phyloP scores from a whole-genome alignment of 2,888 invertebrate species.

The Schizotus pectinicornis region DNA sequence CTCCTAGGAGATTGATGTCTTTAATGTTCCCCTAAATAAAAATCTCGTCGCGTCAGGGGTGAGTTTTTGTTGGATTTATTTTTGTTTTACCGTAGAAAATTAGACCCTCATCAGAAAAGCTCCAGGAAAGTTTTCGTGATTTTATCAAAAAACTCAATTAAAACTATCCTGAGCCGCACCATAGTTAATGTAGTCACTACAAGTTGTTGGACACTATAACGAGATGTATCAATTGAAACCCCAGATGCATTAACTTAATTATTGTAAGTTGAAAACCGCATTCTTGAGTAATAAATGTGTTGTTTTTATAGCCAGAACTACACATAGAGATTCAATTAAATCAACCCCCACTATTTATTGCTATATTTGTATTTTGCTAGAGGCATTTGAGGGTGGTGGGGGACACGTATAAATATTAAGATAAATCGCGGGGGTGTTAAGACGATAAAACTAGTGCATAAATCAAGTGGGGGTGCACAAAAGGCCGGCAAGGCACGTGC shows the following conservation, averaged over 20 bases:
- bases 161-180: not conserved
- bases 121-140: not conserved
- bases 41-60: no score
- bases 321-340: no score
- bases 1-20: conserved; percentile 5
- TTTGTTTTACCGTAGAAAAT: no score
- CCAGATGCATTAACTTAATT: no score
- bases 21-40: not conserved
- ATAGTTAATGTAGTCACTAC: not conserved
- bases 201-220: no score
- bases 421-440: conserved; percentile 18
- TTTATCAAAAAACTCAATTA: not conserved
- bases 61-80: no score
- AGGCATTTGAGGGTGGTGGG: not conserved
- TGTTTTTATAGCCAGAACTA: no score
- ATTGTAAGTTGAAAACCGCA: no score
- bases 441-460: conserved; percentile 23
- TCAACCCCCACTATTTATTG: no score
- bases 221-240: no score
- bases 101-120: no score
- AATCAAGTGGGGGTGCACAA: conserved; percentile 12
- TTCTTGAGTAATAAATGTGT: no score
- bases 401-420: conserved; percentile 5
- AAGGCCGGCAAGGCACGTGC: conserved; percentile 32
- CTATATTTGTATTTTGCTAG: conserved; percentile 5